Conservation (phyloP, 2,888 invertebrate species). For the Acanthoscelides obtectus region DNA sequence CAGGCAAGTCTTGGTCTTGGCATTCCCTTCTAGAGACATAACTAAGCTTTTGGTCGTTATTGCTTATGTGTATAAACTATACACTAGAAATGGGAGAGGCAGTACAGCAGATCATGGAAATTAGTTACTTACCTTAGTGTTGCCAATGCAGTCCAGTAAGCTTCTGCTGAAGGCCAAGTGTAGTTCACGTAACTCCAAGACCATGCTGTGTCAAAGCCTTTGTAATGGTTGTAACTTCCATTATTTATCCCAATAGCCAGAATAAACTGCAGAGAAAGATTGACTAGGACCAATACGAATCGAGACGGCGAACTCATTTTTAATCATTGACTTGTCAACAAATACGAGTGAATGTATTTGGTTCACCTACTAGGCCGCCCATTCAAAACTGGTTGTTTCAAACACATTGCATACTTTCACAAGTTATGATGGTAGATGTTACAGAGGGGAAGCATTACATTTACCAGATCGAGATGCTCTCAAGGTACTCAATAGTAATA, state of each 20-base stretch:
- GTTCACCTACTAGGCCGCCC: background rate
- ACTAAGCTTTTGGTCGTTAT: too few species aligned
- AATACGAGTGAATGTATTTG: background rate
- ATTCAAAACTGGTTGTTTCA: background rate
- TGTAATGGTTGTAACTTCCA: background rate
- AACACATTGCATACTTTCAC: too few species aligned
- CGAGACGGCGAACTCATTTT: background rate
- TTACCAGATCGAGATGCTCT: too few species aligned
- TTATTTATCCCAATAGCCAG: background rate
- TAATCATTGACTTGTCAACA: background rate
- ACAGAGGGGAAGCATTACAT: too few species aligned
- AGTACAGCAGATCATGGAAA: too few species aligned
- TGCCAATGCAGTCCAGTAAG: slow-evolving; percentile 52
- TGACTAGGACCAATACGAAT: background rate
- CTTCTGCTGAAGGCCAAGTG: slow-evolving; percentile 58
- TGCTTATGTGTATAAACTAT: too few species aligned
- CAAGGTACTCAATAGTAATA: too few species aligned
- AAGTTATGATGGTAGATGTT: too few species aligned
- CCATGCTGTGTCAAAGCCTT: background rate
- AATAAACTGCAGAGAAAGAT: background rate
- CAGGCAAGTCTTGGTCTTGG: too few species aligned
- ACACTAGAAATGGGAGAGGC: too few species aligned
- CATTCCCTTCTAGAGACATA: too few species aligned
- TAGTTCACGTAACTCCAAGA: slow-evolving; percentile 63
- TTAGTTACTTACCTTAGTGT: slow-evolving; percentile 19